Evolutionary conservation across 2,888 invertebrate genomes (phyloP), one percentile per base, ranked within the genome.

Genomic region (Saturnia pavonia): DNA sequence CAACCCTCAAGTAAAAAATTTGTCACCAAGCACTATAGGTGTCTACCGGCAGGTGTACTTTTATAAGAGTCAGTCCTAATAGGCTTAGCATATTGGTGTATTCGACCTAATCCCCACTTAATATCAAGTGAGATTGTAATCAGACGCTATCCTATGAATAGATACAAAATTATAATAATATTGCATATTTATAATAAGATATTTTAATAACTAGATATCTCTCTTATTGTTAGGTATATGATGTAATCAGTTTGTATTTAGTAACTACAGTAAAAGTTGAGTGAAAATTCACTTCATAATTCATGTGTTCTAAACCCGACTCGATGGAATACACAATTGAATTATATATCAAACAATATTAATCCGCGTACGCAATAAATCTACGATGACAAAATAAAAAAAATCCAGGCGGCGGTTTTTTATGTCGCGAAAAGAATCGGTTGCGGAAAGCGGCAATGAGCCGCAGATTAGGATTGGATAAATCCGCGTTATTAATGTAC

Each of bases 381-480:
- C 90, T 88, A 83, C 83, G 85, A 81, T 82, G 87, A 88, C 88
- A 86, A 85, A 84, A 81, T 82, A 84, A 88, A 90, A 87, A 88
- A 25, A 60, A 25, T 12, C 25, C 11, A 88, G 87, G 90, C 87
- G 86, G 84, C 85, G 81, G 80, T 88, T 86, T 84, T 83, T 90
- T 83, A 92, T 89, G 86, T 88, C 90, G 90, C 88, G 88, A 88
- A 92, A 92, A 92, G 90, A 91, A 91, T 91, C 86, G 87, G 79
- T 87, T 89, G 93, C 89, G 92, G 92, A 93, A 92, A 91, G 90
- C 89, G 88, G 91, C 91, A 92, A 92, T 91, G 92, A 92, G 90
- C 86, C 88, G 83, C 86, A 91, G 92, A 93, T 93, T 92, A 93
- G 91, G 86, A 82, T 78, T 78, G 90, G 92, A 91, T 92, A 92